These are phyloP conservation scores for Tarsius wallacei DNA, from an alignment of 2,797 vertebrate genomes.

Conservation along the genomic window DNA sequence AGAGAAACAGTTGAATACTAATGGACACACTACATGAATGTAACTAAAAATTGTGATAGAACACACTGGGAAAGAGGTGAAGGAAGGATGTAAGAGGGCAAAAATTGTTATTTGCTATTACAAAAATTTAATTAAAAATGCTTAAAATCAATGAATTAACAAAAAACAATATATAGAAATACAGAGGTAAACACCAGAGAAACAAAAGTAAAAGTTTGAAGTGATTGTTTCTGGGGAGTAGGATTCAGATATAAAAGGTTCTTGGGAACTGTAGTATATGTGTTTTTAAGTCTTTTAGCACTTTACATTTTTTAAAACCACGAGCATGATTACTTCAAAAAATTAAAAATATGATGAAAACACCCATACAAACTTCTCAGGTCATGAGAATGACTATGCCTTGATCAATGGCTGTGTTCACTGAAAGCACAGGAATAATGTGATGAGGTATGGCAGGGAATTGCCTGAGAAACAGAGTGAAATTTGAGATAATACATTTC, in stretches of 20 bases:
- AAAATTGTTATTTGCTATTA: background rate
- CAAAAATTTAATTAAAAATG: background rate
- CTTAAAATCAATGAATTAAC: constrained; percentile 21
- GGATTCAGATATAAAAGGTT: background rate
- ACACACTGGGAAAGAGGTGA: background rate
- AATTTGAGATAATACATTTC: background rate
- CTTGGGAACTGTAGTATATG: background rate
- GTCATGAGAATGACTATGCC: background rate
- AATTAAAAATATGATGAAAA: background rate
- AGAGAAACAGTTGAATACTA: background rate
- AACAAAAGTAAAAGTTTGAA: background rate
- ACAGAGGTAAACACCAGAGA: background rate
- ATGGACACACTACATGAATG: background rate
- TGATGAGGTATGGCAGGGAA: background rate
- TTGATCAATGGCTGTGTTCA: background rate
- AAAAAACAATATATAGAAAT: background rate
- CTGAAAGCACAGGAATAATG: background rate
- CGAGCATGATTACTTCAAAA: background rate
- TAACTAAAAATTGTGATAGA: background rate
- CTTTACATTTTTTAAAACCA: background rate
- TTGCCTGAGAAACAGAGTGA: background rate
- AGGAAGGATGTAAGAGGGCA: background rate
- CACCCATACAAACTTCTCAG: background rate
- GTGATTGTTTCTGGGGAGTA: background rate
- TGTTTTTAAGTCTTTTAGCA: background rate